phyloP scores from a whole-genome alignment of 2,113 vertebrate species.

The Microtus pennsylvanicus region DNA sequence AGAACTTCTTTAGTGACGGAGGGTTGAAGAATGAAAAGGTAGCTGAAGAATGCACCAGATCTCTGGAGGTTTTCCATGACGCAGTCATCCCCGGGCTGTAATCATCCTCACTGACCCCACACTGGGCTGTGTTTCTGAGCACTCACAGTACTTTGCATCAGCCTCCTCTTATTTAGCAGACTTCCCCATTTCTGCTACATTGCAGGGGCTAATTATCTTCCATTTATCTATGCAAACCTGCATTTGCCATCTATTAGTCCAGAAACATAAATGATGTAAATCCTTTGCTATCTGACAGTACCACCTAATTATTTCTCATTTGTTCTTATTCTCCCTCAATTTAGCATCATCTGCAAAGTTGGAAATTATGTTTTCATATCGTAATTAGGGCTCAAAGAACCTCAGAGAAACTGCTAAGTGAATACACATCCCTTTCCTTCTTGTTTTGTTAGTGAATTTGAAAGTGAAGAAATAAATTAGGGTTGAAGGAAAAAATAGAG shows the following conservation, averaged over 20 bases:
- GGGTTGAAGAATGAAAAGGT: not conserved
- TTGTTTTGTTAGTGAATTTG: constrained; percentile 83
- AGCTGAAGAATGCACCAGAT: constrained; percentile 45
- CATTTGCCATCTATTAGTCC: constrained; percentile 87
- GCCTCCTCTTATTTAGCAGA: constrained; percentile 63
- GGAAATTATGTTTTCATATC: constrained; percentile 88
- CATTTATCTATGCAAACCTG: constrained; percentile 85
- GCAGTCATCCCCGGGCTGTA: constrained; percentile 58
- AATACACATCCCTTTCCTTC: constrained; percentile 66
- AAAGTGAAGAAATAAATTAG: constrained; percentile 85
- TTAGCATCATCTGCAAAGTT: constrained; percentile 87
- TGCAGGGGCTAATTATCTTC: constrained; percentile 85
- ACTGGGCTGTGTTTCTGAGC: constrained; percentile 46
- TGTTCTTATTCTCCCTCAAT: constrained; percentile 89
- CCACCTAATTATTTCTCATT: constrained; percentile 89
- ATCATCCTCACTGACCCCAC: constrained; percentile 33
- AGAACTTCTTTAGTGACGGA: constrained; percentile 5
- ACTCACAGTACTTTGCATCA: constrained; percentile 47
- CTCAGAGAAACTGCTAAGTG: constrained; percentile 77
- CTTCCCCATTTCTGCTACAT: constrained; percentile 78
- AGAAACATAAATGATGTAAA: constrained; percentile 85
- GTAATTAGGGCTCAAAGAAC: constrained; percentile 87
- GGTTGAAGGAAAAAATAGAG: constrained; percentile 82
- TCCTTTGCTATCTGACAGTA: constrained; percentile 87
- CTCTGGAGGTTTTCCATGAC: constrained; percentile 69